A percentile compares a stretch with the other conserved stretches of the same genome.
These are phyloP conservation scores for Xiphorhynchus elegans DNA, from an alignment of 2,113 vertebrate species.

Conservation along the genomic window DNA sequence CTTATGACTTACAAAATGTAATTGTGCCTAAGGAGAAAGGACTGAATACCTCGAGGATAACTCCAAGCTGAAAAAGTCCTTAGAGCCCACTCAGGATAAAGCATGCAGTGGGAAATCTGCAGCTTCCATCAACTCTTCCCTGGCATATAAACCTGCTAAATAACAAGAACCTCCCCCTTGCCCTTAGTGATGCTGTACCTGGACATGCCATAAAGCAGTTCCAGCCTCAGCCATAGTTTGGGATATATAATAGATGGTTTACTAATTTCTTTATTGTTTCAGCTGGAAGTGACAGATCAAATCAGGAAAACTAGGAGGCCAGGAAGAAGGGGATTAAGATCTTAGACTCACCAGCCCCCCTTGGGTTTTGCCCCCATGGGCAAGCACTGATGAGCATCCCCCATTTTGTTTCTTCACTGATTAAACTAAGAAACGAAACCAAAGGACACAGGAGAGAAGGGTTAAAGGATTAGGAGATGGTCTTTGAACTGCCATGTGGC, in stretches of 20 bases:
- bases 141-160: not conserved
- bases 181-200: not conserved
- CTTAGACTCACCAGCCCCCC: not conserved
- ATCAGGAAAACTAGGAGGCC: not conserved
- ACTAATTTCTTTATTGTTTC: not conserved
- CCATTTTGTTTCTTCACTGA: constrained; percentile 38
- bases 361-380: not conserved
- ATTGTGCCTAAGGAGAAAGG: not conserved
- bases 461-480: constrained; percentile 58
- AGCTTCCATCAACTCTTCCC: not conserved
- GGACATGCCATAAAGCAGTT: not conserved
- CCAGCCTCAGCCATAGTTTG: not conserved
- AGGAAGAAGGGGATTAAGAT: not conserved
- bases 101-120: not conserved
- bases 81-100: not conserved
- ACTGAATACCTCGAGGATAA: not conserved
- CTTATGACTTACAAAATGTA: not conserved
- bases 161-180: not conserved
- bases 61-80: not conserved
- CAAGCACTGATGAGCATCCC: not conserved
- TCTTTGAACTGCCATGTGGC: constrained; percentile 64
- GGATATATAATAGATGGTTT: not conserved
- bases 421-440: constrained; percentile 42
- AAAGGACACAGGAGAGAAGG: constrained; percentile 40
- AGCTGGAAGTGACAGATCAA: not conserved